Evolutionary conservation across 2,797 vertebrate genomes (phyloP).

Genomic region (Lepilemur septentrionalis): DNA sequence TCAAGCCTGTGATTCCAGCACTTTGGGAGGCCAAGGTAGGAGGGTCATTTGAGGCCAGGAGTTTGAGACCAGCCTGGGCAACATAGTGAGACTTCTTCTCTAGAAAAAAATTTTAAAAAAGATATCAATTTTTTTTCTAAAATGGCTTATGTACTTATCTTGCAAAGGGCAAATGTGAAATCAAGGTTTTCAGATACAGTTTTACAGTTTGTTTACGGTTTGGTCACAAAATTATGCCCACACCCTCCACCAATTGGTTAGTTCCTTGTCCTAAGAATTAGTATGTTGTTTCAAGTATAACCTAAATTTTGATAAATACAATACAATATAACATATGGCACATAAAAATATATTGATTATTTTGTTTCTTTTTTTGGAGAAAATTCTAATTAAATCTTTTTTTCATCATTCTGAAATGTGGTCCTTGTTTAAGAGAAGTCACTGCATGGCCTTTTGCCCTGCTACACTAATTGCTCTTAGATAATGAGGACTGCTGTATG

Average conservation of each 20-base stretch:
- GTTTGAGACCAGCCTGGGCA: background rate
- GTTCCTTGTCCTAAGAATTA: constrained; percentile 19
- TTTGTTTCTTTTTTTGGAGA: background rate
- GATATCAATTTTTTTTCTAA: background rate
- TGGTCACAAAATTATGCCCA: background rate
- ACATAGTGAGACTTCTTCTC: background rate
- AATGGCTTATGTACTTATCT: constrained; percentile 10
- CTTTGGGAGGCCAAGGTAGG: background rate
- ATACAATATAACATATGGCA: background rate
- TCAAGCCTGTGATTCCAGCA: background rate
- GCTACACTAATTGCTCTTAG: background rate
- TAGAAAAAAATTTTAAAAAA: background rate
- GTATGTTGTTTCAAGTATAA: background rate
- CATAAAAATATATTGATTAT: background rate
- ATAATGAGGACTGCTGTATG: background rate
- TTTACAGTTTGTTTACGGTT: background rate
- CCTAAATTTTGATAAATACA: background rate
- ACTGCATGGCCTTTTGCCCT: background rate
- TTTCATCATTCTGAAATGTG: background rate
- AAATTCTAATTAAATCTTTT: background rate
- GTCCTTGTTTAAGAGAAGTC: constrained; percentile 2
- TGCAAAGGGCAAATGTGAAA: constrained; percentile 34
- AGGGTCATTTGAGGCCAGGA: background rate
- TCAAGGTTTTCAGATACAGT: background rate
- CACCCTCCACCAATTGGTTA: background rate